phyloP scores from a whole-genome alignment of 1,140 invertebrate species.

The Ladona fulva region DNA sequence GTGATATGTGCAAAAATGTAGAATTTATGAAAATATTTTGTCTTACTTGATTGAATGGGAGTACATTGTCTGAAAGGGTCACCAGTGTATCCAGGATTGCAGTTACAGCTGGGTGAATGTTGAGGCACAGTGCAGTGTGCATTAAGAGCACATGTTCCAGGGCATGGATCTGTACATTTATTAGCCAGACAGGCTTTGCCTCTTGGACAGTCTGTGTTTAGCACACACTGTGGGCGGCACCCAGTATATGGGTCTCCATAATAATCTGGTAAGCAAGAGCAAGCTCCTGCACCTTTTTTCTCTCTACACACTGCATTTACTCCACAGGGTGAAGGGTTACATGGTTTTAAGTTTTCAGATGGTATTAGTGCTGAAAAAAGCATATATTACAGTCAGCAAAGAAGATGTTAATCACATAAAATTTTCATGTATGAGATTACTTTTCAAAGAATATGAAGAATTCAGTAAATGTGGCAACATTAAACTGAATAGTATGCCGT shows the following conservation, averaged over 20 bases:
- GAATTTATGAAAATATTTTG: too few species aligned
- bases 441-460: conserved; percentile 16
- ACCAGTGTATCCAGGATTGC: conserved; percentile 43
- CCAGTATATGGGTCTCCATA: conserved; percentile 42
- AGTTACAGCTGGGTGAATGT: conserved; percentile 47
- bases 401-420: conserved; percentile 27
- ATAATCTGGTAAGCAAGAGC: conserved; percentile 41
- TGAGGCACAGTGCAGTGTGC: conserved; percentile 45
- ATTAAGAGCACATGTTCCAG: conserved; percentile 41
- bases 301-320: conserved; percentile 39
- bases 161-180: conserved; percentile 44
- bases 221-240: conserved; percentile 40
- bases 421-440: background rate
- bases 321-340: conserved; percentile 42
- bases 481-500: background rate
- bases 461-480: conserved; percentile 15
- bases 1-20: too few species aligned
- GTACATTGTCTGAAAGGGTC: conserved; percentile 45
- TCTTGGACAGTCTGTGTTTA: conserved; percentile 40
- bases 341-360: conserved; percentile 28
- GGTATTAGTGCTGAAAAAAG: conserved; percentile 12
- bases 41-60: conserved; percentile 25
- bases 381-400: conserved; percentile 23
- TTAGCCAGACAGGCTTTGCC: conserved; percentile 37
- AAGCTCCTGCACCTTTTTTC: conserved; percentile 46